Base-by-base conservation (phyloP, 2,888 invertebrate species). In the Hypselothyrea guttata region DNA sequence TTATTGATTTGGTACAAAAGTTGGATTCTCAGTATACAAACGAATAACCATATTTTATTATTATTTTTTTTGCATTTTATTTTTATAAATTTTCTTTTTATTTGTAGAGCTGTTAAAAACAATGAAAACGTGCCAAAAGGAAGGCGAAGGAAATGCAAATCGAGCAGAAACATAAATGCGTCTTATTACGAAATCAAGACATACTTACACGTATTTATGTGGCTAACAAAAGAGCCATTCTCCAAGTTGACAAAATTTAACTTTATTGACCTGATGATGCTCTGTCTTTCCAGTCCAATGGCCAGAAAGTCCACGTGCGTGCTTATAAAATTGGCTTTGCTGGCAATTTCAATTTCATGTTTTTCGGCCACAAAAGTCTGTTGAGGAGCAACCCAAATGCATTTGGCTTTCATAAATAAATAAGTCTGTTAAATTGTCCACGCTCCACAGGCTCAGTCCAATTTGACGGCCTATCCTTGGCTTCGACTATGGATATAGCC, bases 321-420 rank as follows among this genome's bases (percentile, higher is more conserved):
- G 63, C 58, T 45, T 48, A 13, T 49, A 31, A 55, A 64, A 86
- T 64, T 69, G 84, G 65, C 70, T 81, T 69, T 72, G 42, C 40
- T 54, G 47, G 45, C 54, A 49, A 68, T 62, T 66, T 79, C 63
- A 62, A 76, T 79, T 85, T 60, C 33, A 65, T 63, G 58, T 71
- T 22, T 22, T 22, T 22, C 58, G 46, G 61, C 53, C 84, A 73
- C 61, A 84, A 55, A 22, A 61, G 45, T 58, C 46, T 38, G 57
- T 64, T 75, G 84, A 66, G 56, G 16, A 45, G 55, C 41, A 47
- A 53, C 58, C 57, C 57, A 78, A 85, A 60, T 78, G 84, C 77
- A 76, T 69, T 79, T 73, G 65, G 48, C 49, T 62, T 66, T 86
- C 74, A 78, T 78, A 78, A 78, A 78, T 78, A 78, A 86, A 84